A percentile compares a stretch with the other conserved stretches of the same genome.
These are phyloP conservation scores for Selenia dentaria DNA, from an alignment of 2,888 invertebrate species.

Conservation along the genomic window DNA sequence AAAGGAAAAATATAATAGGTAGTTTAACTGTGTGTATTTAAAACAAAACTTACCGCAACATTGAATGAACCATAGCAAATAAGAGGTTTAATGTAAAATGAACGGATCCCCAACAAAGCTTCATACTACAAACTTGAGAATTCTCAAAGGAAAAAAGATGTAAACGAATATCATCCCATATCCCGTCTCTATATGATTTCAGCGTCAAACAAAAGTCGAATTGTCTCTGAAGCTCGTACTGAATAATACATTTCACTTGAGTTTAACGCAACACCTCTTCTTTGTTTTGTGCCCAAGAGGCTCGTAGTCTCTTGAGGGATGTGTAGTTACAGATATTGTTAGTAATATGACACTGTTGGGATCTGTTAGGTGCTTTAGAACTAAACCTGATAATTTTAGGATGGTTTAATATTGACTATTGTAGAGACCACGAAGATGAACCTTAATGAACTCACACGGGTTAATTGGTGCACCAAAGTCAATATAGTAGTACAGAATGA, in stretches of 20 bases:
- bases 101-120: no score
- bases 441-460: no score
- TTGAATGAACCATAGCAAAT: no score
- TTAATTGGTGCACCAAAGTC: no score
- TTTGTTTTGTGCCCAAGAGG: conserved; percentile 54
- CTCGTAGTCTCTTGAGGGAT: conserved; percentile 39
- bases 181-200: conserved; percentile 46
- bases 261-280: conserved; percentile 67
- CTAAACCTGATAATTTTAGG: no score
- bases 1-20: no score
- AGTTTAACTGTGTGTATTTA: no score
- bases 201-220: conserved; percentile 56
- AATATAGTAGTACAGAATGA: no score
- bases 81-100: no score
- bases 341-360: conserved; percentile 6
- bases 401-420: no score
- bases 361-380: not conserved
- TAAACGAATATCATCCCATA: conserved; percentile 35
- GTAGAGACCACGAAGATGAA: no score
- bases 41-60: no score
- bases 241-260: conserved; percentile 71
- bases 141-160: conserved; percentile 21
- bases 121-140: not conserved
- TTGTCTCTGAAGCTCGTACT: conserved; percentile 54
- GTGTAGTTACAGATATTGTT: conserved; percentile 11